Evolutionary conservation across 2,797 vertebrate genomes (phyloP).

Genomic region (Silurus aristotelis): DNA sequence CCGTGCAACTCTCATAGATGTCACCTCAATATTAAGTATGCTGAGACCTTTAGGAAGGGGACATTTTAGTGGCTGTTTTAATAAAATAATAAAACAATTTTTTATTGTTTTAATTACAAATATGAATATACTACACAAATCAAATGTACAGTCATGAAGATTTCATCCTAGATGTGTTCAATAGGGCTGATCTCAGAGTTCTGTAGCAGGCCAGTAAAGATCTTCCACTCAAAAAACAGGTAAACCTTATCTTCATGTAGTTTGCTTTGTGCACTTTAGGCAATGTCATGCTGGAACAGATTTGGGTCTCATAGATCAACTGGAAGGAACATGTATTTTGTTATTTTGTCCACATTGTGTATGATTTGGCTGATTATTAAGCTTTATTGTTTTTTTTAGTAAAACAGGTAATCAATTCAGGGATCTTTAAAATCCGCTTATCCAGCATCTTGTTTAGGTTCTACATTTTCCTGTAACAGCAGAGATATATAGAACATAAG

Average conservation of each 20-base stretch:
- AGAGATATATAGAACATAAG: background rate
- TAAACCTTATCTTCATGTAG: no score
- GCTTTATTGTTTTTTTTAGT: background rate
- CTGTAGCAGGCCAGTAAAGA: no score
- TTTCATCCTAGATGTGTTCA: no score
- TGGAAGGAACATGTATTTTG: no score
- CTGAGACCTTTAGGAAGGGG: background rate
- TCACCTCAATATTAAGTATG: background rate
- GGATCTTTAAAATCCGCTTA: background rate
- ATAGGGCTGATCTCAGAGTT: no score
- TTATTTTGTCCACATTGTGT: no score
- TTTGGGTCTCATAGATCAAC: no score
- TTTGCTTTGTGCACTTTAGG: no score
- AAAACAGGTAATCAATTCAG: background rate
- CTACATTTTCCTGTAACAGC: background rate
- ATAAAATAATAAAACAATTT: background rate
- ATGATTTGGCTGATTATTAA: no score
- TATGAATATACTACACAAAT: background rate
- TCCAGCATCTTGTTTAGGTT: background rate
- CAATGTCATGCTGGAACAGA: no score
- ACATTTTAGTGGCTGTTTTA: background rate
- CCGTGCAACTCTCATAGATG: background rate
- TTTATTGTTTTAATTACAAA: background rate
- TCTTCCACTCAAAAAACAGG: no score
- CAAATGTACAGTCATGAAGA: background rate